Conservation (phyloP, 1,140 invertebrate species). For the Zeugodacus cucurbitae region DNA sequence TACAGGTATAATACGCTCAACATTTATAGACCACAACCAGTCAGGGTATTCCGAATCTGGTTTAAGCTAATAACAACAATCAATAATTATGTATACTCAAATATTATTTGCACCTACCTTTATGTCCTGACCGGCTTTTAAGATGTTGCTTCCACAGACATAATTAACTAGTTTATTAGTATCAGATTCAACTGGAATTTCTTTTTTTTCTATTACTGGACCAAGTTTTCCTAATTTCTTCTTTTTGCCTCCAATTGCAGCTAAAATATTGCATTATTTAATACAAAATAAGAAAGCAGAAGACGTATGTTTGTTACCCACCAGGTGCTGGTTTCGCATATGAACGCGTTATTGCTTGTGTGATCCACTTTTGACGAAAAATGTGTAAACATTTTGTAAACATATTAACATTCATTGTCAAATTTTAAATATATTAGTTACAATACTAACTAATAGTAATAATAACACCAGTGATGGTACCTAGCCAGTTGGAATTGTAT, state of each 20-base stretch:
- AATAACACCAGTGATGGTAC: background rate
- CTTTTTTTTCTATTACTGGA: constrained; percentile 74
- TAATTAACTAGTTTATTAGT: constrained; percentile 79
- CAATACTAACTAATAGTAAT: background rate
- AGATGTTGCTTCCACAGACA: constrained; percentile 89
- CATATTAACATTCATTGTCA: constrained; percentile 47
- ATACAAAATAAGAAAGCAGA: background rate
- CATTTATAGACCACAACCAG: constrained; percentile 87
- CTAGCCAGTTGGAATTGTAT: background rate
- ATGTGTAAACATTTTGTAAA: constrained; percentile 46
- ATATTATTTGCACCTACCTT: constrained; percentile 66
- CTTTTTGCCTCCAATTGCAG: constrained; percentile 60
- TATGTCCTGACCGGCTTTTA: constrained; percentile 82
- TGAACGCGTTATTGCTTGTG: constrained; percentile 45
- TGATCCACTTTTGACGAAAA: constrained; percentile 47
- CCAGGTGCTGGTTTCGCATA: constrained; percentile 55
- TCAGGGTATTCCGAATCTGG: constrained; percentile 91
- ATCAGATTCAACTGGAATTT: constrained; percentile 89
- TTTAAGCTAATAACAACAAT: constrained; percentile 70
- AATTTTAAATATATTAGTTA: background rate
- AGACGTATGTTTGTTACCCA: constrained; percentile 16
- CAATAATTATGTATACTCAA: background rate
- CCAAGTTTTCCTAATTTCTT: constrained; percentile 73
- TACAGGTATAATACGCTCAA: constrained; percentile 71
- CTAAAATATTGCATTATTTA: background rate